phyloP scores from a whole-genome alignment of 1,140 invertebrate genomes.

The Diplogasteroides magnus region DNA sequence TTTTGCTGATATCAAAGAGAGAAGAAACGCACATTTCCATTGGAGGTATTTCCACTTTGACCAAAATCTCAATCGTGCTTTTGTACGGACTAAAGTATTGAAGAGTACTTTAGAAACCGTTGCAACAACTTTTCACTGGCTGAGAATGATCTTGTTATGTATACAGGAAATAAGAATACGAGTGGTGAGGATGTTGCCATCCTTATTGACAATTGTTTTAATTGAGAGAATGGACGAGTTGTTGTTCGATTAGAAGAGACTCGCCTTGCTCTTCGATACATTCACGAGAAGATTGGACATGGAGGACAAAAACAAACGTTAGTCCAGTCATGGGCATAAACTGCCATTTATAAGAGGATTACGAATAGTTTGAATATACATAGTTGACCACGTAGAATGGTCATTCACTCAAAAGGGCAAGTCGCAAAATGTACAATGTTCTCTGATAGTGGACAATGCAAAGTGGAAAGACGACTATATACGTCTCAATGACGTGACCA shows the following conservation, averaged over 20 bases:
- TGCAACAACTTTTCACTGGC: background rate
- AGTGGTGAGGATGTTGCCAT: background rate
- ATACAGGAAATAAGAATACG: background rate
- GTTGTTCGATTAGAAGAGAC: background rate
- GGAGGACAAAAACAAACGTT: background rate
- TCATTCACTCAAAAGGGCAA: too few species aligned
- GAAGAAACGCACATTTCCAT: background rate
- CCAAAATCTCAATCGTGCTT: too few species aligned
- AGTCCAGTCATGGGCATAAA: too few species aligned
- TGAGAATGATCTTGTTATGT: background rate
- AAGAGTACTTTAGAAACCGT: background rate
- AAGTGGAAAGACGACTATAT: too few species aligned
- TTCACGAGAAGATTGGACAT: background rate
- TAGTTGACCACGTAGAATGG: too few species aligned
- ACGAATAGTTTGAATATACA: too few species aligned
- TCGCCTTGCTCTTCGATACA: background rate
- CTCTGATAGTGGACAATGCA: too few species aligned
- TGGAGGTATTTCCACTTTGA: too few species aligned
- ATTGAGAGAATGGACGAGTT: background rate
- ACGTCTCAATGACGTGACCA: too few species aligned
- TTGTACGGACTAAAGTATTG: background rate
- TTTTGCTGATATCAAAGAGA: background rate
- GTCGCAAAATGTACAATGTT: too few species aligned
- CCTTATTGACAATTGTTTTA: background rate
- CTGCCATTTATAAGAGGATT: too few species aligned